Base-by-base conservation (phyloP, 2,888 invertebrate species). In the Pantelozetes paolii region DNA sequence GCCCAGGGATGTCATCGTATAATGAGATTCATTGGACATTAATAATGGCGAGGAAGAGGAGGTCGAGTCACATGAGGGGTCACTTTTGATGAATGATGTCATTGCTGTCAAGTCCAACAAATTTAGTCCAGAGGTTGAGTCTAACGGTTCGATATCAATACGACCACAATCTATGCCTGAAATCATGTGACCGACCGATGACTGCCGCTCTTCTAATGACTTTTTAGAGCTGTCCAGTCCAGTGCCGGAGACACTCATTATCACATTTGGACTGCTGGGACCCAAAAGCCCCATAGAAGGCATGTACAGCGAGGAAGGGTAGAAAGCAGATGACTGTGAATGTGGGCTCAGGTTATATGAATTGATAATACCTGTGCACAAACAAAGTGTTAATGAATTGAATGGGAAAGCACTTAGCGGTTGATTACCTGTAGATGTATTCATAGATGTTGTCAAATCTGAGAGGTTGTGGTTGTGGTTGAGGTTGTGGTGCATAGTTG, bases 81-180 rank as follows among this genome's bases (percentile, higher is more conserved):
- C 76, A 75, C 45, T 75, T 74, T 57, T 70, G 32, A 64, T 64
- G 62, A 64, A 64, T 13, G 62, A 64, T 67, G 59, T 71, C 71
- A 69, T 74, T 71, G 71, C 62, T 45, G 75, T 77, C 67, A 67
- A 45, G 59, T 76, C 75, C 75, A 75, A 75, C 30, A 75, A 18
- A 69, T 69, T 69, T 26, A 71, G 57, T 40, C 32, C 71, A 54
- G 36, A 45, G 62, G 23, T 73, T 36, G 77, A 73, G 74, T 76
- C 77, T 62, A 76, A 73, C 26, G 48, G 32, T 57, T 74, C 74
- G 42, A 59, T 62, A 9, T 36, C 36, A 73, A 76, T 76, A 77
- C 78, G 77, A 78, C 77, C 77, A 78, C 77, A 76, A 77, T 77
- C 77, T 77, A 77, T 77, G 77, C 76, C 74, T 72, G 77, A 75